Base-by-base conservation (phyloP, 2,113 vertebrate genomes). In the Silurus glanis region DNA sequence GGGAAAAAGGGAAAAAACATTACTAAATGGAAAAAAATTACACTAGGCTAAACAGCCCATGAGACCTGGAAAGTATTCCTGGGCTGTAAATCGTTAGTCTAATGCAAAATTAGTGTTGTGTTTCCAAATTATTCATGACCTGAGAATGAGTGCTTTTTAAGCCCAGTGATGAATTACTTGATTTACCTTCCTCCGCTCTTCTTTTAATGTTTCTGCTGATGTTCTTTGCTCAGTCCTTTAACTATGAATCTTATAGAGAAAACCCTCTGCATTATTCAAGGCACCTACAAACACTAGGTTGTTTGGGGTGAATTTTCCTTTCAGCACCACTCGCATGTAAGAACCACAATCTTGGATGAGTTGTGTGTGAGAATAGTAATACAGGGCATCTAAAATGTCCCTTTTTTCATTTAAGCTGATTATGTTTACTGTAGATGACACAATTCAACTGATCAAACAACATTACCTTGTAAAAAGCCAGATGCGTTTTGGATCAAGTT, bases 61-160 rank as follows among this genome's bases (percentile, higher is more conserved):
- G 92, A 84, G 91, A 94, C 94, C 91, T 90, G 89, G 87, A 86
- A 93, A 93, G 94, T 96, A 96, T 94, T 96, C 93, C 93, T 96
- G 94, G 93, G 93, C 90, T 93, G 89, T 95, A 92, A 95, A 96
- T 96, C 94, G 94, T 96, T 94, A 94, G 94, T 94, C 94, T 96
- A 95, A 94, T 94, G 95, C 94, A 92, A 92, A 94, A 95, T 95
- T 94, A 95, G 92, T 94, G 93, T 95, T 94, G 93, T 92, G 91
- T 79, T 89, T 89, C 93, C 92, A 95, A 95, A 95, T 95, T 89
- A 95, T 95, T 95, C 91, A 95, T 95, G 92, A 94, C 86, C 90
- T 87, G 89, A 91, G 90, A 94, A 93, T 86, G 90, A 94, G 91
- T 88, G 92, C 51, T 56, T 94, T 95, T 95, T 91, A 93, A 93